Evolutionary conservation across 2,888 invertebrate genomes (phyloP).

Genomic region (Callyntrura guangdongensis): DNA sequence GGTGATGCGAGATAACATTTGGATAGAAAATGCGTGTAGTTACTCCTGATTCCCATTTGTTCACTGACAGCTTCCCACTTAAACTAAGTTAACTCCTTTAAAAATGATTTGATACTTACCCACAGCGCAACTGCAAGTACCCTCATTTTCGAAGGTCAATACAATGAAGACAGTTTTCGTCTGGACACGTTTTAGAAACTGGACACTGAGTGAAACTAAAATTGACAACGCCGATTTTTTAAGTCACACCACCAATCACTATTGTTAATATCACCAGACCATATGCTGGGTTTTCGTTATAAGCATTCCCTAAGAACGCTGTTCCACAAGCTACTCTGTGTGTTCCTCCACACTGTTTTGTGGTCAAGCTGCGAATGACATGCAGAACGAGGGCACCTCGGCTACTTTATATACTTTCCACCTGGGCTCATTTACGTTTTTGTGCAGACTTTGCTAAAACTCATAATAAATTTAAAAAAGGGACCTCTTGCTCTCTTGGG

Average conservation of each 20-base stretch:
- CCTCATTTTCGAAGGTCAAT: constrained; percentile 75
- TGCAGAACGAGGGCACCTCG: constrained; percentile 64
- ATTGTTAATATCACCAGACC: neutral
- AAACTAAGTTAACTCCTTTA: too few relatives aligned
- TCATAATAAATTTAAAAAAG: neutral
- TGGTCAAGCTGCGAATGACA: constrained; percentile 76
- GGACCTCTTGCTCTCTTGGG: neutral
- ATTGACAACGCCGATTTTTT: constrained; percentile 20
- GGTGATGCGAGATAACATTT: too few relatives aligned
- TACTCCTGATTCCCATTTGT: too few relatives aligned
- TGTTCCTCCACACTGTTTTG: constrained; percentile 56
- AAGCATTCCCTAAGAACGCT: constrained; percentile 6
- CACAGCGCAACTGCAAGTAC: constrained; percentile 72
- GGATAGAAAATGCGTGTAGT: too few relatives aligned
- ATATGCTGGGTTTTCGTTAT: neutral
- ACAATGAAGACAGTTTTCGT: constrained; percentile 27
- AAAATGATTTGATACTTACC: too few relatives aligned
- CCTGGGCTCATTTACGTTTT: constrained; percentile 70
- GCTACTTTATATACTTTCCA: constrained; percentile 77
- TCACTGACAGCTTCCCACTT: too few relatives aligned
- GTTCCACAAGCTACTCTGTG: constrained; percentile 17
- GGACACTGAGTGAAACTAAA: neutral
- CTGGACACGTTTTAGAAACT: constrained; percentile 18
- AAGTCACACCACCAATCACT: neutral
- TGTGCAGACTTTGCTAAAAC: constrained; percentile 15